phyloP scores from a whole-genome alignment of 2,797 vertebrate species.

The Phrynocephalus vlangalii region DNA sequence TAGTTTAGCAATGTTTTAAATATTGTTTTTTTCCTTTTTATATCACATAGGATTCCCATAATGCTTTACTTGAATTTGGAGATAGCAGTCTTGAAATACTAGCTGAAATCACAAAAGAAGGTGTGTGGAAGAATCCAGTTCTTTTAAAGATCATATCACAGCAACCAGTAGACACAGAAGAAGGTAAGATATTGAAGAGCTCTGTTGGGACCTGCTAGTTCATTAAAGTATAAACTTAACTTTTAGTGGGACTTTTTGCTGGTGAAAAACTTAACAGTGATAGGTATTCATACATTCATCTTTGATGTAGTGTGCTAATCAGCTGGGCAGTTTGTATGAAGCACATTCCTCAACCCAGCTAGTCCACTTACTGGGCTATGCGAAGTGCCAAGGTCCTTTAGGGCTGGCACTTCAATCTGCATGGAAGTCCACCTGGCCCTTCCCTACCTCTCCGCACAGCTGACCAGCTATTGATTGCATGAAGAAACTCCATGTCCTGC shows the following conservation, averaged over 20 bases:
- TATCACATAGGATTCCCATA: slow-evolving; percentile 87
- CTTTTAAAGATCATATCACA: slow-evolving; percentile 91
- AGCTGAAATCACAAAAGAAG: slow-evolving; percentile 93
- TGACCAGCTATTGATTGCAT: too few species aligned
- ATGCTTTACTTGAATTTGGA: slow-evolving; percentile 91
- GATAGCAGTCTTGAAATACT: slow-evolving; percentile 94
- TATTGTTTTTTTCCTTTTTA: not conserved
- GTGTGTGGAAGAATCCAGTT: slow-evolving; percentile 94
- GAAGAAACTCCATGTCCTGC: too few species aligned
- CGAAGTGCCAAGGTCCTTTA: too few species aligned
- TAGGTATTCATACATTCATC: not conserved
- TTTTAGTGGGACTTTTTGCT: not conserved
- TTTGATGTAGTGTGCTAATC: not conserved
- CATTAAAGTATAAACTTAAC: slow-evolving; percentile 13
- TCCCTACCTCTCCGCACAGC: too few species aligned
- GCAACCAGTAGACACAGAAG: slow-evolving; percentile 87
- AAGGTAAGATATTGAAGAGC: slow-evolving; percentile 80
- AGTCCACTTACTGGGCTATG: too few species aligned
- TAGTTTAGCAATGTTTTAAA: not conserved
- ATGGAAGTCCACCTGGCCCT: too few species aligned
- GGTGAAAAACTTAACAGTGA: not conserved
- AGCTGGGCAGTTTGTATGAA: too few species aligned
- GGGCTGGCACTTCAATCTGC: too few species aligned
- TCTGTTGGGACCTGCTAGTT: not conserved
- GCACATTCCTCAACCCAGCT: too few species aligned